Percentiles rank a stretch among this genome's conserved stretches.
Evolutionary conservation across 2,113 vertebrate species (phyloP).

Genomic region (Phyllostomus discolor): DNA sequence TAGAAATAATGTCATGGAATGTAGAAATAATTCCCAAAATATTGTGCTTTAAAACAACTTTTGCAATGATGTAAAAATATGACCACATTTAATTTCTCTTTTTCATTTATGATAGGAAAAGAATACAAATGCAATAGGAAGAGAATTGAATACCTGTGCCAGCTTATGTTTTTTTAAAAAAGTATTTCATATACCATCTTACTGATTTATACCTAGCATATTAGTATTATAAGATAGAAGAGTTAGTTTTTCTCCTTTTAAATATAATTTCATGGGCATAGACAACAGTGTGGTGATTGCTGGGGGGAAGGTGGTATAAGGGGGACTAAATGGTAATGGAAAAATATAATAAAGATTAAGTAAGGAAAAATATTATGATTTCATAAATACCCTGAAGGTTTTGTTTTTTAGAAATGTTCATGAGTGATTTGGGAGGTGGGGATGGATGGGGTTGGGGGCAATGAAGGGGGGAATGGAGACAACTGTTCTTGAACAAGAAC

Average conservation of each 20-base stretch:
- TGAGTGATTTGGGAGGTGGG: not conserved
- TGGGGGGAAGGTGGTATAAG: too few species aligned
- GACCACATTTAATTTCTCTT: not conserved
- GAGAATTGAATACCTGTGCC: not conserved
- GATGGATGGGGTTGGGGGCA: too few species aligned
- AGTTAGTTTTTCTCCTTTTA: not conserved
- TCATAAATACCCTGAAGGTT: not conserved
- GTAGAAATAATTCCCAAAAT: not conserved
- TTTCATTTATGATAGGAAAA: not conserved
- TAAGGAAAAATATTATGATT: not conserved
- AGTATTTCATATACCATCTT: not conserved
- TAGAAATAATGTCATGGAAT: not conserved
- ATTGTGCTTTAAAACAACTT: not conserved
- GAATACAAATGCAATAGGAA: not conserved
- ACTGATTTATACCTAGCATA: not conserved
- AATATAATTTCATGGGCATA: not conserved
- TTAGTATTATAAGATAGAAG: not conserved
- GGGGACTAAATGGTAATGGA: too few species aligned
- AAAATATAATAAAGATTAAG: too few species aligned
- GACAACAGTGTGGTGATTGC: too few species aligned
- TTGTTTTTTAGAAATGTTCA: not conserved
- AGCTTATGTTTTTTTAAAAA: not conserved
- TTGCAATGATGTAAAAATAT: not conserved
- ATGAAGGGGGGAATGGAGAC: too few species aligned
- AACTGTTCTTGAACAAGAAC: too few species aligned